Percentiles rank a stretch among this genome's conserved stretches.
These are phyloP conservation scores for Papilio aristodemus DNA, from an alignment of 1,140 invertebrate genomes.

Conservation along the genomic window DNA sequence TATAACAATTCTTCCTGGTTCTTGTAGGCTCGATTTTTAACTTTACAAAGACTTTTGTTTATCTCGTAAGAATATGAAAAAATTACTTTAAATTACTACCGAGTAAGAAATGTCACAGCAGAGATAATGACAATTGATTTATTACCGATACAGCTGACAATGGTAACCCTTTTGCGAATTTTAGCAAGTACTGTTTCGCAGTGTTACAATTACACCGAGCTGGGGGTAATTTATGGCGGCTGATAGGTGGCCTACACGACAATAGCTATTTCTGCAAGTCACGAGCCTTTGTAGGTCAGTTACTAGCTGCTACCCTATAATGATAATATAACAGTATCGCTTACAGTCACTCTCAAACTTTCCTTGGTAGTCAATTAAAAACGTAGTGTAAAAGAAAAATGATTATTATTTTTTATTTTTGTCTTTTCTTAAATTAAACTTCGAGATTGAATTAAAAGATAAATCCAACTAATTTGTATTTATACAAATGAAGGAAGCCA, in stretches of 20 bases:
- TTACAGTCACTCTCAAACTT: constrained; percentile 54
- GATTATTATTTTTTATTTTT: no score
- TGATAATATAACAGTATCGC: constrained; percentile 45
- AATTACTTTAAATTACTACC: not conserved
- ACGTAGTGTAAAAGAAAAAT: no score
- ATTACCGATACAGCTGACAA: constrained; percentile 47
- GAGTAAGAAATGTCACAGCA: constrained; percentile 1
- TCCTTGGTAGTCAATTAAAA: not conserved
- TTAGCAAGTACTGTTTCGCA: constrained; percentile 62
- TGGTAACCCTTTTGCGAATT: constrained; percentile 70
- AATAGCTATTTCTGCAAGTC: constrained; percentile 65
- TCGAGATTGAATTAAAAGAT: no score
- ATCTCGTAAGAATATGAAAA: not conserved
- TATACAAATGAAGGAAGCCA: no score
- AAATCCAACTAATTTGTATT: no score
- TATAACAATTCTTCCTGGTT: no score
- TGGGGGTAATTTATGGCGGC: constrained; percentile 66
- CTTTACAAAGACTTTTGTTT: not conserved
- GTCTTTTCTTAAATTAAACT: no score
- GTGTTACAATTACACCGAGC: constrained; percentile 63
- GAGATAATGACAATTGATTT: constrained; percentile 47
- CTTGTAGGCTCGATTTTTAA: no score
- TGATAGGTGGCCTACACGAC: constrained; percentile 64
- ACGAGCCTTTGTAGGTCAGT: constrained; percentile 71
- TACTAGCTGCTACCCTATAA: constrained; percentile 50